Percentiles rank a stretch among this genome's conserved stretches.
These are phyloP conservation scores for Montipora efflorescens DNA, from an alignment of 64 coral and sea anemone species.

Conservation along the genomic window DNA sequence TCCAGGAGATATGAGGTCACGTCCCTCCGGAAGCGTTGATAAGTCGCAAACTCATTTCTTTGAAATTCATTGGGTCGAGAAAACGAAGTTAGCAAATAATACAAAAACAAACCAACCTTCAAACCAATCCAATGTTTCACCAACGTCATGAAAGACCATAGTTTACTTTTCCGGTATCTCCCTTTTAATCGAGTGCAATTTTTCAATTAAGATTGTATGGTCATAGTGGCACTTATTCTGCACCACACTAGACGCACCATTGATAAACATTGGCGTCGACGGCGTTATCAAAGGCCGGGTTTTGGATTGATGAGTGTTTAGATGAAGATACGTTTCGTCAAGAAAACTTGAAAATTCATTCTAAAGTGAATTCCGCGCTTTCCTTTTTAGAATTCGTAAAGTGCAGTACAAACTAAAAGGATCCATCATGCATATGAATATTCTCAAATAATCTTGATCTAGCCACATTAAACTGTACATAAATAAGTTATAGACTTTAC, in stretches of 20 bases:
- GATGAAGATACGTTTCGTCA: too few relatives aligned
- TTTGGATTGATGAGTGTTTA: too few relatives aligned
- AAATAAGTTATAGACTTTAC: neutral
- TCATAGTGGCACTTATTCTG: neutral
- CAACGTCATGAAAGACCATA: neutral
- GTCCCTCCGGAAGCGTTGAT: neutral
- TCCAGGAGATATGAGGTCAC: neutral
- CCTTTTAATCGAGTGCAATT: neutral
- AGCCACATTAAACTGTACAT: neutral
- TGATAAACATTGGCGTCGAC: neutral
- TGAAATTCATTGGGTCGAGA: neutral
- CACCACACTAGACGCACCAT: neutral
- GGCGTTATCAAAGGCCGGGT: too few relatives aligned
- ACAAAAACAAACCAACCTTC: neutral
- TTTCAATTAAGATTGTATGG: neutral
- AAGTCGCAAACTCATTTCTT: neutral
- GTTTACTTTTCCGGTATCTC: neutral
- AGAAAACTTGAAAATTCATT: too few relatives aligned
- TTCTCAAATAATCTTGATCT: too few relatives aligned
- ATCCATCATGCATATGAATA: too few relatives aligned
- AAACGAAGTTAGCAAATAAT: neutral
- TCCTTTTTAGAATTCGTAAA: neutral
- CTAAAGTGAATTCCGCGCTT: too few relatives aligned
- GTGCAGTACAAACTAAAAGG: neutral
- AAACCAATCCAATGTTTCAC: neutral